Conservation (phyloP, 1,140 invertebrate species). For the Drosophila ironensis region DNA sequence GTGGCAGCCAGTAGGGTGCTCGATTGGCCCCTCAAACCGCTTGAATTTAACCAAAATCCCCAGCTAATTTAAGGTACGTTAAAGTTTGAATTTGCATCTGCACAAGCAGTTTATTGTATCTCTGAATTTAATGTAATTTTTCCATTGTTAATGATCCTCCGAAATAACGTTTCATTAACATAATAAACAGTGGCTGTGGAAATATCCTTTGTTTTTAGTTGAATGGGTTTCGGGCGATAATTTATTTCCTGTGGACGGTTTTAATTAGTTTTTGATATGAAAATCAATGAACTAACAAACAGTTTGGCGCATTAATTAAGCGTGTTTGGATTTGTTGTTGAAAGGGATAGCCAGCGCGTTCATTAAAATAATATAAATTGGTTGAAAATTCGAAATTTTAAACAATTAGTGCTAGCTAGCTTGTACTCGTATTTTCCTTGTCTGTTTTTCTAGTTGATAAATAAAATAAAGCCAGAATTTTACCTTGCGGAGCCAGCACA, state of each 20-base stretch:
- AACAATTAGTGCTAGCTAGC: no score
- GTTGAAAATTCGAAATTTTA: neutral
- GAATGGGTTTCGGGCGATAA: conserved; percentile 13
- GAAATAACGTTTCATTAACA: no score
- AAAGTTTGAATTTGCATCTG: neutral
- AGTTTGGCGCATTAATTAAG: neutral
- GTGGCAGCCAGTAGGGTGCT: neutral
- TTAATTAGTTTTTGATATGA: conserved; percentile 34
- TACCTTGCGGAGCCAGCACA: neutral
- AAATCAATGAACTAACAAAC: conserved; percentile 11
- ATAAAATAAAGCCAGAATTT: no score
- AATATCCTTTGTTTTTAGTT: conserved; percentile 32
- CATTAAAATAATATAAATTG: neutral
- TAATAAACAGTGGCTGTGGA: neutral
- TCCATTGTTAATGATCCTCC: no score
- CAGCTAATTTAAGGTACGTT: conserved; percentile 26
- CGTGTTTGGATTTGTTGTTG: neutral
- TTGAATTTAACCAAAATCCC: neutral
- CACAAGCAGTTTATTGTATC: no score
- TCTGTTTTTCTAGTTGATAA: no score
- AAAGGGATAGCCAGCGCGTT: neutral
- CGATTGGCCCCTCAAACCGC: conserved; percentile 19
- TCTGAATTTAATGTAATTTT: no score
- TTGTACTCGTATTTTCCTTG: no score
- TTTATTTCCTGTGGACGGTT: conserved; percentile 14